phyloP scores from a whole-genome alignment of 2,797 vertebrate genomes.

The Enteromius trimaculatus region DNA sequence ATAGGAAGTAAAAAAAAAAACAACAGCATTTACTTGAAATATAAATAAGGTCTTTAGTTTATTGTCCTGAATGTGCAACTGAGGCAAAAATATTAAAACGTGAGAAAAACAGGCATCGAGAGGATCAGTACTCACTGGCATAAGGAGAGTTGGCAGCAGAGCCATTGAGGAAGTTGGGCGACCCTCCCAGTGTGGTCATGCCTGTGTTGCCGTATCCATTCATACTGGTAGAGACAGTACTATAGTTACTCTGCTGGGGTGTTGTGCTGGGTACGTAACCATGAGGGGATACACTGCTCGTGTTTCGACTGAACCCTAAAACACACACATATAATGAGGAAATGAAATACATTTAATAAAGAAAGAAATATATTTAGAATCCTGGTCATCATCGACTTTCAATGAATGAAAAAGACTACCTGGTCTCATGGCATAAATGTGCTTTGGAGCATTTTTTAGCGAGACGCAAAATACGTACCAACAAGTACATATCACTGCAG shows the following conservation, averaged over 20 bases:
- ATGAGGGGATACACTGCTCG: constrained; percentile 95
- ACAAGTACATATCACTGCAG: too few species aligned
- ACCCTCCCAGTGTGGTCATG: constrained; percentile 97
- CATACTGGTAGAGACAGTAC: constrained; percentile 95
- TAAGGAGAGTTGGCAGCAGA: constrained; percentile 99
- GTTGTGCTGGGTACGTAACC: constrained; percentile 98
- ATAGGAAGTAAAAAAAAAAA: not conserved
- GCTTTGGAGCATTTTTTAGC: too few species aligned
- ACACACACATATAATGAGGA: constrained; percentile 4
- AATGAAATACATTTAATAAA: not conserved
- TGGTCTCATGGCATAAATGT: too few species aligned
- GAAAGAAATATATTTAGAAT: not conserved
- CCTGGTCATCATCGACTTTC: not conserved
- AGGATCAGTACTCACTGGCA: constrained; percentile 87
- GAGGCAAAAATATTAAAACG: not conserved
- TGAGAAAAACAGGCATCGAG: not conserved
- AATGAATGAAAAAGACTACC: not conserved
- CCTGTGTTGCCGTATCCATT: constrained; percentile 91
- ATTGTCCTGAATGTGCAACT: not conserved
- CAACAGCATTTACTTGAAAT: not conserved
- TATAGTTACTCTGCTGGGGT: constrained; percentile 96
- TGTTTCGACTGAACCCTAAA: constrained; percentile 95
- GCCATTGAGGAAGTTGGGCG: constrained; percentile 96
- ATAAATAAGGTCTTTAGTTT: not conserved
- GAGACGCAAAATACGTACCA: too few species aligned